Evolutionary conservation across 2,113 vertebrate species (phyloP).

Genomic region (Ailuropoda melanoleuca): DNA sequence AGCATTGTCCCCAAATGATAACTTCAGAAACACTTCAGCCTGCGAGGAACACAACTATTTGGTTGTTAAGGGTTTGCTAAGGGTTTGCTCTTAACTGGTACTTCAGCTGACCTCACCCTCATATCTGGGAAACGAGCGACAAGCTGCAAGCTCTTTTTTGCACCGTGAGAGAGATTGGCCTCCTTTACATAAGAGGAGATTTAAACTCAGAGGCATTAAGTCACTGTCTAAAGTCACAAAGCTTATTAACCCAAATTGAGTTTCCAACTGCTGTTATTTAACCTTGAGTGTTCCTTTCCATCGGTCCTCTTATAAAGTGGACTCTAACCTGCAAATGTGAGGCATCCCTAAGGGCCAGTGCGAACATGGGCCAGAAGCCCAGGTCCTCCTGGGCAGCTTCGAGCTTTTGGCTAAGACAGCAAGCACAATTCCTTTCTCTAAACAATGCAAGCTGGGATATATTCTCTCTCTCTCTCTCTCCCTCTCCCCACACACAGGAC

Average conservation of each 20-base stretch:
- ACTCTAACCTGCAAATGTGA: constrained; percentile 2
- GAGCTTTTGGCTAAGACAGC: neutral
- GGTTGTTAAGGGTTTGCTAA: constrained; percentile 50
- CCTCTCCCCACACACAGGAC: neutral
- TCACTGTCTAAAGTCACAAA: constrained; percentile 57
- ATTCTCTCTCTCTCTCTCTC: neutral
- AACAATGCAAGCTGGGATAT: neutral
- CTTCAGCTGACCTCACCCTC: constrained; percentile 48
- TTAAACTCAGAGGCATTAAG: constrained; percentile 54
- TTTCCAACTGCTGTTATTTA: constrained; percentile 45
- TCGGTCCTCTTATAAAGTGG: constrained; percentile 44
- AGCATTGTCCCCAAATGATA: neutral
- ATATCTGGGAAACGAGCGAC: constrained; percentile 45
- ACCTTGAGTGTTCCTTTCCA: neutral
- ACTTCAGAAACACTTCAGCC: constrained; percentile 45
- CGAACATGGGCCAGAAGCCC: neutral
- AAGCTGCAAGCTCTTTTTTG: neutral
- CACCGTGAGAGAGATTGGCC: neutral
- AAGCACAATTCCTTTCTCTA: neutral
- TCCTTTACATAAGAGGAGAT: constrained; percentile 64
- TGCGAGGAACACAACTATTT: constrained; percentile 34
- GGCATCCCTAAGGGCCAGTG: neutral
- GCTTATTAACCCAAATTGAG: constrained; percentile 40
- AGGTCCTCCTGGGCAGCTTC: neutral
- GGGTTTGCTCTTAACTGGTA: constrained; percentile 11